Conservation (phyloP, 2,113 vertebrate genomes). For the Rafetus swinhoei region DNA sequence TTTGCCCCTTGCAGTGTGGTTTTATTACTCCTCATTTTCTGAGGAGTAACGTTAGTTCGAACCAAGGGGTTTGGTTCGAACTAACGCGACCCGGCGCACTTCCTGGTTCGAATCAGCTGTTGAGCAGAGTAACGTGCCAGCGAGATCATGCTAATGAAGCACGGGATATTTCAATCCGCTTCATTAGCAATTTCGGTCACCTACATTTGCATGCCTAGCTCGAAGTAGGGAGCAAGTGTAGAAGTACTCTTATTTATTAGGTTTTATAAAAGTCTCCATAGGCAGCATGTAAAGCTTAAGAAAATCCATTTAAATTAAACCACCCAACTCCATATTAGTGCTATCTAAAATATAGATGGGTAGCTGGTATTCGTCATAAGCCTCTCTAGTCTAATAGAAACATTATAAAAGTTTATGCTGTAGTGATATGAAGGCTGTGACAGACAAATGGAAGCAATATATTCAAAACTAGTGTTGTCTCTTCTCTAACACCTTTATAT, state of each 20-base stretch:
- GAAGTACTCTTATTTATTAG: too few species aligned
- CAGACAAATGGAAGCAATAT: not conserved
- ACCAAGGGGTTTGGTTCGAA: too few species aligned
- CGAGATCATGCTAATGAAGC: too few species aligned
- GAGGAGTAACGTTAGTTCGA: too few species aligned
- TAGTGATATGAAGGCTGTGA: not conserved
- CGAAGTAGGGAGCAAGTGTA: too few species aligned
- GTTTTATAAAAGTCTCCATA: not conserved
- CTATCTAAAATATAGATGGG: not conserved
- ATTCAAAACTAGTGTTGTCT: not conserved
- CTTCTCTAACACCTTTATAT: not conserved
- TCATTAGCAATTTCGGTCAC: too few species aligned
- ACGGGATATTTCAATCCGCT: too few species aligned
- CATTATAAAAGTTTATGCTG: not conserved
- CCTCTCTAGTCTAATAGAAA: not conserved
- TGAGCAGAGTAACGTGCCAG: too few species aligned
- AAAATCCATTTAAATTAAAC: not conserved
- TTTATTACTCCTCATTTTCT: not conserved
- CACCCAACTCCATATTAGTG: not conserved
- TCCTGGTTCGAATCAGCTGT: too few species aligned
- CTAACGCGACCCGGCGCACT: too few species aligned
- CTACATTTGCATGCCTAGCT: too few species aligned
- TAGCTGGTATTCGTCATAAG: not conserved
- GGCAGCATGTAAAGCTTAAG: not conserved
- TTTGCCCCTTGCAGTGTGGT: slow-evolving; percentile 2